These are phyloP conservation scores for Alca torda DNA, from an alignment of 2,797 vertebrate genomes.

Conservation along the genomic window DNA sequence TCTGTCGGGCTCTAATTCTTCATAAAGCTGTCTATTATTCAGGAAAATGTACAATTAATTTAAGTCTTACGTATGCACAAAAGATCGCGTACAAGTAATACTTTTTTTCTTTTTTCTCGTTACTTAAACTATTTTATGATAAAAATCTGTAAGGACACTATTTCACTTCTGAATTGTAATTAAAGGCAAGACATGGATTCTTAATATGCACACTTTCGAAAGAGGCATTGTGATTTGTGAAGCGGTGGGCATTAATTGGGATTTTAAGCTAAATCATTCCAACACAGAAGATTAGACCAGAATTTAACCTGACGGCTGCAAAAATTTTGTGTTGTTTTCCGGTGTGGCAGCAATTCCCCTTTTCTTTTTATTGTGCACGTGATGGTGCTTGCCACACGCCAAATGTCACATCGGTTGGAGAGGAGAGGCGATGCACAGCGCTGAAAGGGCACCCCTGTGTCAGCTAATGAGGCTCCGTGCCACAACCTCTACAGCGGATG, in stretches of 20 bases:
- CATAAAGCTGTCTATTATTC: background rate
- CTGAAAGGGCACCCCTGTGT: background rate
- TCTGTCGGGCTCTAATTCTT: background rate
- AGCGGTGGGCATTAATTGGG: background rate
- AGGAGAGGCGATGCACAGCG: background rate
- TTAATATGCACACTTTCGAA: background rate
- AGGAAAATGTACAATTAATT: background rate
- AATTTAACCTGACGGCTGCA: background rate
- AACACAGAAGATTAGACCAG: background rate
- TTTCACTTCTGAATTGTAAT: background rate
- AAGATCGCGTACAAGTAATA: background rate
- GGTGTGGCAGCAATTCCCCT: background rate
- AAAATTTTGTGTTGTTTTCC: background rate
- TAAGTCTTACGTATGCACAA: background rate
- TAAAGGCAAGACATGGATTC: background rate
- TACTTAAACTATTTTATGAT: background rate
- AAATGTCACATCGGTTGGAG: fast-evolving
- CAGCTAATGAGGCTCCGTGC: background rate
- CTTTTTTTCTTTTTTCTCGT: background rate
- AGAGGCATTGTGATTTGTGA: background rate
- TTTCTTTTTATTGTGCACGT: background rate
- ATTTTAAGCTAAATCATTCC: background rate
- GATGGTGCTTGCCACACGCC: background rate
- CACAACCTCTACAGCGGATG: background rate
- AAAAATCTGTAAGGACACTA: background rate